Conservation (phyloP, 2,797 vertebrate species). For the Sparus aurata region DNA sequence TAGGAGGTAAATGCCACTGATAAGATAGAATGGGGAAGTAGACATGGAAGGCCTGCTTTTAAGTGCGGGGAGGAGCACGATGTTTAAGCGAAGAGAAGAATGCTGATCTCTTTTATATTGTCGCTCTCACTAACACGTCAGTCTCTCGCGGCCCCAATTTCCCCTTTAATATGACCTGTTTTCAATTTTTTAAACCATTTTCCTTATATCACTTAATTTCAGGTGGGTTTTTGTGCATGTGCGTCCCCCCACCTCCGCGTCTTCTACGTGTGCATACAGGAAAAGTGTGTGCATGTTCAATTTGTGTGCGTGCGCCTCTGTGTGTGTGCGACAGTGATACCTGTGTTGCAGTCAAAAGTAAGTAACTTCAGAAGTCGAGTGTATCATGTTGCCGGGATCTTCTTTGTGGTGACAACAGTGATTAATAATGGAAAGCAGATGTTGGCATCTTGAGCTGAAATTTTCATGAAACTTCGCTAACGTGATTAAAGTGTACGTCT, state of each 20-base stretch:
- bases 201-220: conserved; percentile 35
- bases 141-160: conserved; percentile 45
- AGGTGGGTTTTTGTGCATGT: conserved; percentile 11
- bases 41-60: conserved; percentile 79
- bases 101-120: conserved; percentile 69
- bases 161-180: conserved; percentile 48
- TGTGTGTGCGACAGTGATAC: conserved; percentile 61
- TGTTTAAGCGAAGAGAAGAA: conserved; percentile 69
- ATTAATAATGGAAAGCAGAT: conserved; percentile 86
- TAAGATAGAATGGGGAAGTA: conserved; percentile 85
- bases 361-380: conserved; percentile 81
- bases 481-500: conserved; percentile 86
- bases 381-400: conserved; percentile 76
- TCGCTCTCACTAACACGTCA: conserved; percentile 46
- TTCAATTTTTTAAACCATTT: conserved; percentile 31
- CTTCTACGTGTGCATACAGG: background rate
- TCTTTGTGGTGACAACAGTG: conserved; percentile 83
- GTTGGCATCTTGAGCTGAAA: conserved; percentile 83
- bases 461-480: conserved; percentile 85
- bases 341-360: conserved; percentile 77
- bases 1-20: conserved; percentile 84
- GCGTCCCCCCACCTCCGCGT: background rate
- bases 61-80: conserved; percentile 77
- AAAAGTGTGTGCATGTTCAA: background rate
- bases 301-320: conserved; percentile 20